phyloP scores from a whole-genome alignment of 2,113 vertebrate species.

The Turdus rufiventris region DNA sequence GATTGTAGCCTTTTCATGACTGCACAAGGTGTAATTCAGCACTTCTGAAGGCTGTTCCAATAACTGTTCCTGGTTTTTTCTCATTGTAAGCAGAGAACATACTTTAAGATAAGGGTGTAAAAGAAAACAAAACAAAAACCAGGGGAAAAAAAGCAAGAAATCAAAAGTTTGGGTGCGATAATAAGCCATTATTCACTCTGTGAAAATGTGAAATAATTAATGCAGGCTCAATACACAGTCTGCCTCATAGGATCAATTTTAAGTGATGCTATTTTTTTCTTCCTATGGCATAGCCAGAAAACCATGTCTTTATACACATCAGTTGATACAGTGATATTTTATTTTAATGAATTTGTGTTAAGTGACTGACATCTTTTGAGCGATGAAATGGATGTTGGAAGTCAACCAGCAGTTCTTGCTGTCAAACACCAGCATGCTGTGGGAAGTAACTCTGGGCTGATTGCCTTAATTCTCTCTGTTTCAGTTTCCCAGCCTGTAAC shows the following conservation, averaged over 20 bases:
- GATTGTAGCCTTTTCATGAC: neutral
- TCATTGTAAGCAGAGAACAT: neutral
- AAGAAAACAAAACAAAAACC: neutral
- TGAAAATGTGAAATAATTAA: neutral
- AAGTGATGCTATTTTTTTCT: neutral
- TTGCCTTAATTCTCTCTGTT: neutral
- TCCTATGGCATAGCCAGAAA: neutral
- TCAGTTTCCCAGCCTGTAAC: neutral
- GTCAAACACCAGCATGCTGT: rapidly evolving
- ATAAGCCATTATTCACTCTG: neutral
- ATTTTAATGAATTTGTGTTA: neutral
- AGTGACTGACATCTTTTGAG: neutral
- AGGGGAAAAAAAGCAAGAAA: neutral
- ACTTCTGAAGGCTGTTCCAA: neutral
- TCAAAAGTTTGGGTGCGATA: neutral
- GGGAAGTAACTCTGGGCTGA: neutral
- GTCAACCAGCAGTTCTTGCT: neutral
- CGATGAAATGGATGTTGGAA: neutral
- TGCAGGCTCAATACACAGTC: neutral
- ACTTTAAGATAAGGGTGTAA: neutral
- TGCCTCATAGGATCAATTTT: neutral
- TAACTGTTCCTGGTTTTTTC: neutral
- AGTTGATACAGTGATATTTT: neutral
- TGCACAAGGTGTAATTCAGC: neutral
- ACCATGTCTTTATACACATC: neutral